Evolutionary conservation across 1,140 invertebrate genomes (phyloP), one percentile per base, ranked within the genome.

Genomic region (Rhynchophorus ferrugineus): DNA sequence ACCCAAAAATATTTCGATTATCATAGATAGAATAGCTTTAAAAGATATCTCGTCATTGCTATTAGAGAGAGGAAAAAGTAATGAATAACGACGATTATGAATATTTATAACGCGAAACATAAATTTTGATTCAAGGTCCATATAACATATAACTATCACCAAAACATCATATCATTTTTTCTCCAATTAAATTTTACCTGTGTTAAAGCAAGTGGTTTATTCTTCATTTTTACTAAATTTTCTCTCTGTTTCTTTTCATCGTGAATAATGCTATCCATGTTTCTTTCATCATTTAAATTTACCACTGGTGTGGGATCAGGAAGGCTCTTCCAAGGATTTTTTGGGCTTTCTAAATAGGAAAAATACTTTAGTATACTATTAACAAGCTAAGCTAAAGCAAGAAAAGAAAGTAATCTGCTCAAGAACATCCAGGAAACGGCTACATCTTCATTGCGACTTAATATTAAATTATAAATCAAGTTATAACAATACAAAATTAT

Each of bases 121-220:
- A n/a, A n/a, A n/a, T n/a, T n/a, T n/a, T n/a, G n/a, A n/a, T n/a
- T n/a, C n/a, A n/a, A n/a, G n/a, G n/a, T n/a, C n/a, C n/a, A n/a
- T n/a, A n/a, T n/a, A n/a, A n/a, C n/a, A n/a, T n/a, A n/a, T n/a
- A n/a, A n/a, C n/a, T n/a, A n/a, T n/a, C n/a, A n/a, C n/a, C n/a
- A n/a, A n/a, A n/a, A n/a, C n/a, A n/a, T n/a, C n/a, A n/a, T n/a
- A n/a, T n/a, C n/a, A n/a, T n/a, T n/a, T n/a, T n/a, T n/a, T n/a
- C n/a, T n/a, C n/a, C n/a, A n/a, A n/a, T n/a, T n/a, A n/a, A n/a
- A 29, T 11, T 29, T 6, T 66, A 80, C 77, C 72, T 80, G 83
- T 34, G 82, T 85, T 20, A 83, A 68, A 50, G 67, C 61, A 7
- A 86, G 69, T 18, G 80, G 75, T 69, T 82, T 83, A 3, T 75